Evolutionary conservation across 1,140 invertebrate species (phyloP).

Genomic region (Zaprionus nigranus): DNA sequence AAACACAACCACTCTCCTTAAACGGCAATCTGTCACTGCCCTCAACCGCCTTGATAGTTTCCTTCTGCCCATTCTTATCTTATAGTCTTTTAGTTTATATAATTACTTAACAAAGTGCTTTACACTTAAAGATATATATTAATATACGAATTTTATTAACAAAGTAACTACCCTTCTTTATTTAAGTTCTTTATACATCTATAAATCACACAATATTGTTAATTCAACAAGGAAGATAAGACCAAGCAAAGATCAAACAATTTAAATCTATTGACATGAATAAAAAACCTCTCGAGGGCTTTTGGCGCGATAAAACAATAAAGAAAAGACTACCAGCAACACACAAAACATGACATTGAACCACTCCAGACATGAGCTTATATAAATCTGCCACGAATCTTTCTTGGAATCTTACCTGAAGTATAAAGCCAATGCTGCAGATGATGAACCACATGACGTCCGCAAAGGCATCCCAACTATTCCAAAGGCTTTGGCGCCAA

Average conservation of each 20-base stretch:
- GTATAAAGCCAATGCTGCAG: constrained; percentile 85
- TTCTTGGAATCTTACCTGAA: constrained; percentile 63
- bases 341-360: background rate
- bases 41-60: too few relatives aligned
- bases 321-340: constrained; percentile 5
- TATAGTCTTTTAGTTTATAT: too few relatives aligned
- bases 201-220: constrained; percentile 57
- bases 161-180: too few relatives aligned
- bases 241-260: constrained; percentile 8
- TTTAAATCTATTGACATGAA: constrained; percentile 11
- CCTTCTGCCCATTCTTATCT: too few relatives aligned
- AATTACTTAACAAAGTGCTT: too few relatives aligned
- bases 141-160: too few relatives aligned
- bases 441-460: constrained; percentile 88
- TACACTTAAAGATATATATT: too few relatives aligned
- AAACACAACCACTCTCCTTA: too few relatives aligned
- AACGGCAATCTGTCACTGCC: too few relatives aligned
- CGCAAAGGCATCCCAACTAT: constrained; percentile 85
- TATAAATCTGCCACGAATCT: background rate
- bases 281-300: background rate
- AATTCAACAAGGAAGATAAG: constrained; percentile 40
- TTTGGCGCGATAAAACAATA: constrained; percentile 25
- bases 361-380: background rate
- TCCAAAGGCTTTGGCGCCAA: constrained; percentile 70
- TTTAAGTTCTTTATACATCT: background rate